Evolutionary conservation across 2,797 vertebrate species (phyloP).

Genomic region (Takifugu rubripes): DNA sequence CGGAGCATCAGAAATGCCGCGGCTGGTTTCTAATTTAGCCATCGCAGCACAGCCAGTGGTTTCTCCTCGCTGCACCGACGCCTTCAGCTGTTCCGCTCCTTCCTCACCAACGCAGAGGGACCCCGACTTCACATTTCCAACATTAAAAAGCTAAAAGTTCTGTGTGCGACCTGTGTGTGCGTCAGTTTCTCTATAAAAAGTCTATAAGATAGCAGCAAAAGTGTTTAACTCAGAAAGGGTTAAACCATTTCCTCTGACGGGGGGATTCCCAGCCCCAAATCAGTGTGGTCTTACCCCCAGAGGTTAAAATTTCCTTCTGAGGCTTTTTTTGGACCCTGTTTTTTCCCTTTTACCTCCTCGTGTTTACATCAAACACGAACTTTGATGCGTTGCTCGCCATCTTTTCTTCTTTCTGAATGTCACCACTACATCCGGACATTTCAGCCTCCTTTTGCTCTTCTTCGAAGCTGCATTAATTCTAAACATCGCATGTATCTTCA

Average conservation of each 20-base stretch:
- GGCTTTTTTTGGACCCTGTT: constrained; percentile 9
- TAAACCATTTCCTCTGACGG: constrained; percentile 59
- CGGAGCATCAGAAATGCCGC: constrained; percentile 14
- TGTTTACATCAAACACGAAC: constrained; percentile 10
- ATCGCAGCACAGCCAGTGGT: constrained; percentile 33
- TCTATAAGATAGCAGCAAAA: constrained; percentile 17
- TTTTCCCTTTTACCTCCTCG: constrained; percentile 11
- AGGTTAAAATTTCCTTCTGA: constrained; percentile 12
- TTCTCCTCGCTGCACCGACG: constrained; percentile 41
- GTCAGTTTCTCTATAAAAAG: constrained; percentile 1
- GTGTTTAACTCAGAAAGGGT: constrained; percentile 45
- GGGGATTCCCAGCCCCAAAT: constrained; percentile 56
- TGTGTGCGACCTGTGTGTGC: not conserved
- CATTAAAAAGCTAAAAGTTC: not conserved
- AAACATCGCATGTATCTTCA: too few relatives aligned
- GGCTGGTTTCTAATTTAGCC: constrained; percentile 45
- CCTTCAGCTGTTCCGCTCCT: constrained; percentile 50
- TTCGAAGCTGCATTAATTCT: not conserved
- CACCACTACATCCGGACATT: not conserved
- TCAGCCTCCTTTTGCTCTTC: not conserved
- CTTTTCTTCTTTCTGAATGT: not conserved
- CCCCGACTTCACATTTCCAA: not conserved
- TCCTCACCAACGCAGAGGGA: constrained; percentile 36
- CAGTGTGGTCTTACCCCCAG: constrained; percentile 36
- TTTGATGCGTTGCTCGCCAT: not conserved